Evolutionary conservation across 2,888 invertebrate species (phyloP).

Genomic region (Cheiracanthium punctorium): DNA sequence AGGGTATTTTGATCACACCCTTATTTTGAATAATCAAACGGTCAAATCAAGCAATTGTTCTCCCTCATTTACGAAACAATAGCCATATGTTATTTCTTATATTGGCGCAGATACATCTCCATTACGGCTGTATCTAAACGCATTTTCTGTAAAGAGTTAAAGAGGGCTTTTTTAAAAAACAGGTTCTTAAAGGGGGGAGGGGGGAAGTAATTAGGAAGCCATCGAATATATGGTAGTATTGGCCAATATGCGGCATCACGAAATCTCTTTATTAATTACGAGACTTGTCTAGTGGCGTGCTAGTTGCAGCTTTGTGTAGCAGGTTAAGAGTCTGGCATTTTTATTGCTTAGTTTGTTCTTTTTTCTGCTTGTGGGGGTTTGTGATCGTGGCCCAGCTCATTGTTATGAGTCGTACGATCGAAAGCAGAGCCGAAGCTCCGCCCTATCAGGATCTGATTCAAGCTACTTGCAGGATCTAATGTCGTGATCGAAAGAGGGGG

Average conservation of each 20-base stretch:
- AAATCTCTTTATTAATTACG: slow-evolving; percentile 62
- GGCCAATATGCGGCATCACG: slow-evolving; percentile 55
- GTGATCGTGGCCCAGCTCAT: slow-evolving; percentile 51
- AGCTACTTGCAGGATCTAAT: slow-evolving; percentile 19
- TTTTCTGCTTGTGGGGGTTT: background rate
- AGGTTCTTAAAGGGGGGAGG: slow-evolving; percentile 19
- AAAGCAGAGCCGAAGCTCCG: slow-evolving; percentile 47
- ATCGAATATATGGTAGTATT: slow-evolving; percentile 16
- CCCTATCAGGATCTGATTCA: slow-evolving; percentile 63
- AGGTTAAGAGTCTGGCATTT: slow-evolving; percentile 39
- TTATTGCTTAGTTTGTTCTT: too few relatives aligned
- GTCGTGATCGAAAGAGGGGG: slow-evolving; percentile 49
- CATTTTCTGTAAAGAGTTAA: background rate
- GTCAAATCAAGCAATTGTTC: too few relatives aligned
- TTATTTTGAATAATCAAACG: too few relatives aligned
- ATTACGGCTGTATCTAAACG: too few relatives aligned
- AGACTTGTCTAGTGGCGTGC: slow-evolving; percentile 33
- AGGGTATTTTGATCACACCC: too few relatives aligned
- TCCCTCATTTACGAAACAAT: too few relatives aligned
- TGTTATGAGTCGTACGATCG: slow-evolving; percentile 46
- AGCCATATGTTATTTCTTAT: too few relatives aligned
- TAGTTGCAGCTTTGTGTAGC: slow-evolving; percentile 32
- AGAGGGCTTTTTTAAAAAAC: slow-evolving; percentile 21
- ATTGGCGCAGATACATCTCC: too few relatives aligned
- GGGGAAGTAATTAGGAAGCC: slow-evolving; percentile 20